Conservation (phyloP, 2,797 vertebrate species). For the Xiphophorus birchmanni region DNA sequence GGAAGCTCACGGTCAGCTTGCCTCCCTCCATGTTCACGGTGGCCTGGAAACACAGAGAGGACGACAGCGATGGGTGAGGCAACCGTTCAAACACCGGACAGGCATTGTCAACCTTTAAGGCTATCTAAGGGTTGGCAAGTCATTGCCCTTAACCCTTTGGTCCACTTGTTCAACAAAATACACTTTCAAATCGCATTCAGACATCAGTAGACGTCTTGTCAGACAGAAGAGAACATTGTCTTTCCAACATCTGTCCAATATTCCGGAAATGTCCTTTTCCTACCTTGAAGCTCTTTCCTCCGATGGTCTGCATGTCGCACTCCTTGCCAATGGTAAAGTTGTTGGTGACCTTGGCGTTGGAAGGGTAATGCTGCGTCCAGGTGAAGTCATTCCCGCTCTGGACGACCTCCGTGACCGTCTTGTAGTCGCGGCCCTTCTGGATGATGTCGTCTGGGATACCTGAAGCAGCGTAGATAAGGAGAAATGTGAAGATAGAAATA, state of each 20-base stretch:
- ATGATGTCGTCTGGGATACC: slow-evolving; percentile 85
- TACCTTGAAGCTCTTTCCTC: slow-evolving; percentile 94
- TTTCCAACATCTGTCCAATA: background rate
- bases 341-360: slow-evolving; percentile 83
- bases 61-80: slow-evolving; percentile 2
- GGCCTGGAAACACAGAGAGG: slow-evolving; percentile 76
- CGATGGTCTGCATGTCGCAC: slow-evolving; percentile 88
- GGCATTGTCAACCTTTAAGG: background rate
- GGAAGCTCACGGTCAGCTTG: slow-evolving; percentile 85
- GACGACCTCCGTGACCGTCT: slow-evolving; percentile 86
- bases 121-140: background rate
- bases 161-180: background rate
- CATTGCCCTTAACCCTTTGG: background rate
- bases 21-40: slow-evolving; percentile 85
- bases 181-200: background rate
- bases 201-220: background rate
- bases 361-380: slow-evolving; percentile 87
- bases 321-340: slow-evolving; percentile 87
- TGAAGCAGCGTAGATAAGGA: slow-evolving; percentile 40
- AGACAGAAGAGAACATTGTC: background rate
- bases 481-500: background rate
- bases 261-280: background rate
- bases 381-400: slow-evolving; percentile 84
- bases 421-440: slow-evolving; percentile 87
- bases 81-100: background rate